These are phyloP conservation scores for Syrrhaptes paradoxus DNA, from an alignment of 2,113 vertebrate genomes.

Conservation along the genomic window DNA sequence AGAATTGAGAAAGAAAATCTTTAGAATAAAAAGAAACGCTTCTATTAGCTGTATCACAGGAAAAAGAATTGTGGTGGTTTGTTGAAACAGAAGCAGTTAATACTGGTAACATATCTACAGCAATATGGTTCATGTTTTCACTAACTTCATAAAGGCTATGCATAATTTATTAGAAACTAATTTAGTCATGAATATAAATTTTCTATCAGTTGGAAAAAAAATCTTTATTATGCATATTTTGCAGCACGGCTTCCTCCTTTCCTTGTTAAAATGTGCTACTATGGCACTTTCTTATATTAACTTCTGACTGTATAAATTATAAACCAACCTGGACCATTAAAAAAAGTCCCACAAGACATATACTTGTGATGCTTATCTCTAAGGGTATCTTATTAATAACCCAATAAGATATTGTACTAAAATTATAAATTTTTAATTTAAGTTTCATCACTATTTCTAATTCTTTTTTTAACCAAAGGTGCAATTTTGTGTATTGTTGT, in stretches of 20 bases:
- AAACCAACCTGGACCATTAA: slow-evolving; percentile 11
- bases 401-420: background rate
- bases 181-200: slow-evolving; percentile 73
- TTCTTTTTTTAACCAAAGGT: background rate
- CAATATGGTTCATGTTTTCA: slow-evolving; percentile 26
- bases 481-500: background rate
- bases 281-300: slow-evolving; percentile 22
- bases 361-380: background rate
- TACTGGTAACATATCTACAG: background rate
- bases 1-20: background rate
- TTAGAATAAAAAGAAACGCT: slow-evolving; percentile 5
- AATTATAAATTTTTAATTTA: slow-evolving; percentile 17
- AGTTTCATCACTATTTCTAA: background rate
- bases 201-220: slow-evolving; percentile 13
- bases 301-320: slow-evolving; percentile 38
- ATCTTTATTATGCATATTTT: slow-evolving; percentile 65
- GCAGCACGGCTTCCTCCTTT: slow-evolving; percentile 36
- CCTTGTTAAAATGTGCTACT: slow-evolving; percentile 39
- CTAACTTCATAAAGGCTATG: slow-evolving; percentile 61
- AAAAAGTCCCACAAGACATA: slow-evolving; percentile 21
- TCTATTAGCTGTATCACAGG: background rate
- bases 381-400: slow-evolving; percentile 42
- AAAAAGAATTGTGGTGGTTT: background rate
- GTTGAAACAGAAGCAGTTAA: background rate
- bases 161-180: slow-evolving; percentile 75